Conservation (phyloP, 53 echinoderm and acorn worm species). For the Actinopyga echinites region DNA sequence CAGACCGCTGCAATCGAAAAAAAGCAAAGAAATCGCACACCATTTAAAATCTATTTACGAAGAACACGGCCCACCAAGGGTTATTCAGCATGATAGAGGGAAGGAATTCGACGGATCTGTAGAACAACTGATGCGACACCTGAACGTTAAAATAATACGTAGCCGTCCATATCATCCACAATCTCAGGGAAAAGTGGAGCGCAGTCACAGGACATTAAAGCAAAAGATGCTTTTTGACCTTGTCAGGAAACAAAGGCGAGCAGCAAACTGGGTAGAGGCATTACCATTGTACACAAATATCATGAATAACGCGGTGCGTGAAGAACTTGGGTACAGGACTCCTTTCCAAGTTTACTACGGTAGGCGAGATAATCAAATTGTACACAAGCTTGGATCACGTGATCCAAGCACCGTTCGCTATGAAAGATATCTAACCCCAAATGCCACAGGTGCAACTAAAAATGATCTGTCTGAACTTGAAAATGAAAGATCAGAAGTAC, state of each 20-base stretch:
- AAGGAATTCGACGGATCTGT: slow-evolving; percentile 16
- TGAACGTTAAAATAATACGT: slow-evolving; percentile 22
- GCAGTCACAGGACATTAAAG: neutral
- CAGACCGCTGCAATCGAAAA: slow-evolving; percentile 3
- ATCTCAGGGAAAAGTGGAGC: slow-evolving; percentile 26
- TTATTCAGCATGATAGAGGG: slow-evolving; percentile 15
- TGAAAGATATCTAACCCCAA: neutral
- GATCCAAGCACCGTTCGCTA: neutral
- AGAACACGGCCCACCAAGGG: slow-evolving; percentile 41
- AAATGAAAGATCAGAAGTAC: neutral
- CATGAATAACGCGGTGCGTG: slow-evolving; percentile 1
- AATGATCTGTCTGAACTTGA: neutral
- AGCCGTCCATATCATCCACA: slow-evolving; percentile 23
- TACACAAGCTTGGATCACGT: neutral
- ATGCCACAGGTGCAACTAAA: neutral
- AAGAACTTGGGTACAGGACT: slow-evolving; percentile 20
- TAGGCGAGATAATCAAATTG: neutral
- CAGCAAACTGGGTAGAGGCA: slow-evolving; percentile 16
- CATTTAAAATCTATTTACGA: slow-evolving; percentile 15
- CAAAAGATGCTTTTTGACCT: slow-evolving; percentile 17
- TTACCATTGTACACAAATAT: neutral
- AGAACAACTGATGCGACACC: neutral
- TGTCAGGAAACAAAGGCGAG: neutral
- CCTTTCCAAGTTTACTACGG: slow-evolving; percentile 36
- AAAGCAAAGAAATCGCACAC: neutral